A percentile compares a stretch with the other conserved stretches of the same genome.
Evolutionary conservation across 2,113 vertebrate genomes (phyloP).

Genomic region (Heterotis niloticus): DNA sequence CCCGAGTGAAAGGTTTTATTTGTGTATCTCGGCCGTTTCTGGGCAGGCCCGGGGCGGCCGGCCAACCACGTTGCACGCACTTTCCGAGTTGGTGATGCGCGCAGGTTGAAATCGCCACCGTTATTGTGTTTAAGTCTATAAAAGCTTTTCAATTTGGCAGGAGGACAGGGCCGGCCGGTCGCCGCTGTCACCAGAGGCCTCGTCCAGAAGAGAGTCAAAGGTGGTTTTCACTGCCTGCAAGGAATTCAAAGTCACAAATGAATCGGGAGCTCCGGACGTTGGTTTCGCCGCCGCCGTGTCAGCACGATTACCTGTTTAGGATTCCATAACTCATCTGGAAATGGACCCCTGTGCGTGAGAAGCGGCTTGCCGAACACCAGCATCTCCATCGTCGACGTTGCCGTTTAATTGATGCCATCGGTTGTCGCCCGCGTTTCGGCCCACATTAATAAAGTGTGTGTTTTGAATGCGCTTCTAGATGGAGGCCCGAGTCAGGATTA

Average conservation of each 20-base stretch:
- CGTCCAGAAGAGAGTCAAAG: slow-evolving; percentile 8
- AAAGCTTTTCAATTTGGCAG: slow-evolving; percentile 25
- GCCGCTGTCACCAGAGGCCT: slow-evolving; percentile 10
- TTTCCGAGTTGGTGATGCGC: background rate
- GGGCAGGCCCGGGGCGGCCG: background rate
- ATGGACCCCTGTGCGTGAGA: background rate
- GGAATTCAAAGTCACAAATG: slow-evolving; percentile 1
- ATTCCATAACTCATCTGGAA: background rate
- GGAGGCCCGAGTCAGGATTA: background rate
- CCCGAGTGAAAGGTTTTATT: background rate
- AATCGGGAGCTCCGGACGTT: background rate
- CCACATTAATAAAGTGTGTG: background rate
- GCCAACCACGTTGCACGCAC: too few relatives aligned
- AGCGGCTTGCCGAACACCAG: background rate
- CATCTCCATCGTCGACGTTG: background rate
- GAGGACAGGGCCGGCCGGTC: slow-evolving; percentile 10
- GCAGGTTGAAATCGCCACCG: background rate
- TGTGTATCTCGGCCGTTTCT: background rate
- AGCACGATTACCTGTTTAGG: slow-evolving; percentile 18
- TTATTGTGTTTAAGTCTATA: slow-evolving; percentile 20
- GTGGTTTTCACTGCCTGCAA: background rate
- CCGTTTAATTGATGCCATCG: background rate
- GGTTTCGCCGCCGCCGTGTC: background rate
- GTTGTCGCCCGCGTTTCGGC: background rate
- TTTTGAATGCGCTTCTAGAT: background rate